Conservation (phyloP, 2,113 vertebrate genomes). For the Paratilapia polleni region DNA sequence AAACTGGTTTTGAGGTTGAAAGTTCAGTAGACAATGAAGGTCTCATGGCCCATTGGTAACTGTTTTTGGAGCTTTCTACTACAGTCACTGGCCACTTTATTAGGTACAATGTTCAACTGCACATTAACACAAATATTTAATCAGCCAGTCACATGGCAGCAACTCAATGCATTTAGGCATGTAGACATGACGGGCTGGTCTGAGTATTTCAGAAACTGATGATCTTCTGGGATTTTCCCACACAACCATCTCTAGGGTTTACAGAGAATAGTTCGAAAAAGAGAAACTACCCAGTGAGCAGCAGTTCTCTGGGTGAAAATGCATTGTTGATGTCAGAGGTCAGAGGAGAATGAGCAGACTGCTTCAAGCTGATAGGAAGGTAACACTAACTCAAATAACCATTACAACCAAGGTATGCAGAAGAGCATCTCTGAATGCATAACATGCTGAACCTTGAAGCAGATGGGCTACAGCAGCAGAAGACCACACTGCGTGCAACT, state of each 20-base stretch:
- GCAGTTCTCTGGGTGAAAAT: background rate
- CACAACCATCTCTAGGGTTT: too few species aligned
- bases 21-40: too few species aligned
- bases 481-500: rapidly evolving
- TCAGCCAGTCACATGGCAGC: background rate
- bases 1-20: too few species aligned
- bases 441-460: too few species aligned
- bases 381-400: background rate
- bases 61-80: background rate
- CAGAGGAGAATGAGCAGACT: background rate
- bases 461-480: background rate
- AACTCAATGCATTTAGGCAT: too few species aligned
- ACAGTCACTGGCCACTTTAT: background rate
- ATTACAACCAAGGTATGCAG: background rate
- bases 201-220: too few species aligned
- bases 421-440: background rate
- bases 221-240: background rate
- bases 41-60: background rate
- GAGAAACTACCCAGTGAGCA: background rate
- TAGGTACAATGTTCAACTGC: background rate
- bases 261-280: too few species aligned
- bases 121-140: rapidly evolving
- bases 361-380: background rate
- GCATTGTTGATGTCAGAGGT: background rate
- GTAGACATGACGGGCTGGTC: background rate